A percentile compares a stretch with the other conserved stretches of the same genome.
These are phyloP conservation scores for Elanoides forficatus DNA, from an alignment of 2,113 vertebrate species.

Conservation along the genomic window DNA sequence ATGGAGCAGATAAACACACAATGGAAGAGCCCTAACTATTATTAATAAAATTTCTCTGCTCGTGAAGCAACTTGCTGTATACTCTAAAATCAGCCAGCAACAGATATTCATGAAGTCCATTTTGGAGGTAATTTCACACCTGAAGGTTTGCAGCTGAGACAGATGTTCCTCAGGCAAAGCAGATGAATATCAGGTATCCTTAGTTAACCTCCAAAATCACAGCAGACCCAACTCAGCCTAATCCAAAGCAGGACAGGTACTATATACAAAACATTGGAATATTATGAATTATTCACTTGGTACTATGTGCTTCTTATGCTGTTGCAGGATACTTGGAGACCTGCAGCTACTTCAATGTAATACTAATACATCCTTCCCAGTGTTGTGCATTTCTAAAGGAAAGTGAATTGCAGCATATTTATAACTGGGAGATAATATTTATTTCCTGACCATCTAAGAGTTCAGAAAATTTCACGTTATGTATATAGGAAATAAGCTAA, in stretches of 20 bases:
- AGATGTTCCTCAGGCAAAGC: not conserved
- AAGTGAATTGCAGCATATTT: not conserved
- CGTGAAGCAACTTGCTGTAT: not conserved
- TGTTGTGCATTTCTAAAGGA: not conserved
- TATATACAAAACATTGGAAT: not conserved
- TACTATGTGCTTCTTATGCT: not conserved
- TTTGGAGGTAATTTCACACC: slow-evolving; percentile 10
- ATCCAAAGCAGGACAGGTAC: not conserved
- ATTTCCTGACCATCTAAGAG: not conserved
- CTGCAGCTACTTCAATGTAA: not conserved
- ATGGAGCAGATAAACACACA: not conserved
- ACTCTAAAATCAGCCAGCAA: not conserved
- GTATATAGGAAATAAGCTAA: not conserved
- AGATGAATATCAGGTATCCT: not conserved
- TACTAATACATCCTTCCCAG: not conserved
- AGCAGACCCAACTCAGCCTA: not conserved
- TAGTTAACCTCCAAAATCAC: not conserved
- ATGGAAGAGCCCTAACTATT: not conserved
- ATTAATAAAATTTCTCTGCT: not conserved
- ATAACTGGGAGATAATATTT: not conserved
- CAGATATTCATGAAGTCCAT: not conserved
- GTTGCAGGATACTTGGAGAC: not conserved
- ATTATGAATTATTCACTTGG: not conserved
- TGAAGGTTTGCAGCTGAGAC: not conserved
- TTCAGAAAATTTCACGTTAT: not conserved